Conservation (phyloP, 92 coral and sea anemone genomes). For the Pocillopora grandis region DNA sequence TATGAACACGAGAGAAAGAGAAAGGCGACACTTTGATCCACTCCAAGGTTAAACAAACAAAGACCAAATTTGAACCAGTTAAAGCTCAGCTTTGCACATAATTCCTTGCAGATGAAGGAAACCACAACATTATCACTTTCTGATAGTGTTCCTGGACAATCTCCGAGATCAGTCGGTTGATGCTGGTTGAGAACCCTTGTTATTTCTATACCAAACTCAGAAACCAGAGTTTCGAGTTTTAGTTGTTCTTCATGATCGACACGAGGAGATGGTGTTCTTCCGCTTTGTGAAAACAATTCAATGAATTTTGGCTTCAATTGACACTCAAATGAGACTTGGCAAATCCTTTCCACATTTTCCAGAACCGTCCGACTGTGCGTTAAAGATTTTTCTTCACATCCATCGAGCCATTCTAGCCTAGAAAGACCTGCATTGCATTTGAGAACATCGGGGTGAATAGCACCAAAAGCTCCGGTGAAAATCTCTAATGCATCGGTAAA, state of each 20-base stretch:
- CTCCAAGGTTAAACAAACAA: not conserved
- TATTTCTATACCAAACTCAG: constrained; percentile 3
- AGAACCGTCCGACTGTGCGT: not conserved
- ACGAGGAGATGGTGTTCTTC: not conserved
- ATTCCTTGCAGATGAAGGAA: not conserved
- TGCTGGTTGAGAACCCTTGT: not conserved
- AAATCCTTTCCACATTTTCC: not conserved
- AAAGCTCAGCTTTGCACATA: not conserved
- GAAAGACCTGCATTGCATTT: not conserved
- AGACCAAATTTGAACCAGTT: not conserved
- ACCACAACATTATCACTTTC: not conserved
- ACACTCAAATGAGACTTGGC: not conserved
- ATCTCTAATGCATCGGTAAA: not conserved
- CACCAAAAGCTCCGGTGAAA: not conserved
- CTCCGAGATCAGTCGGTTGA: not conserved
- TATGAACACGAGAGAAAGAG: not conserved
- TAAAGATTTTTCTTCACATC: not conserved
- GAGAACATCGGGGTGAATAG: constrained; percentile 1
- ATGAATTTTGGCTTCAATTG: not conserved
- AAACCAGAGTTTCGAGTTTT: not conserved
- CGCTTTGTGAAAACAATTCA: not conserved
- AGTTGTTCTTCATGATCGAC: not conserved
- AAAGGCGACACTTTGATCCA: not conserved
- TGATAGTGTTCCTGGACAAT: not conserved
- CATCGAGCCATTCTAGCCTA: not conserved